A percentile compares a stretch with the other conserved stretches of the same genome.
phyloP scores from a whole-genome alignment of 2,113 vertebrate species.

The Tragelaphus imberbis region DNA sequence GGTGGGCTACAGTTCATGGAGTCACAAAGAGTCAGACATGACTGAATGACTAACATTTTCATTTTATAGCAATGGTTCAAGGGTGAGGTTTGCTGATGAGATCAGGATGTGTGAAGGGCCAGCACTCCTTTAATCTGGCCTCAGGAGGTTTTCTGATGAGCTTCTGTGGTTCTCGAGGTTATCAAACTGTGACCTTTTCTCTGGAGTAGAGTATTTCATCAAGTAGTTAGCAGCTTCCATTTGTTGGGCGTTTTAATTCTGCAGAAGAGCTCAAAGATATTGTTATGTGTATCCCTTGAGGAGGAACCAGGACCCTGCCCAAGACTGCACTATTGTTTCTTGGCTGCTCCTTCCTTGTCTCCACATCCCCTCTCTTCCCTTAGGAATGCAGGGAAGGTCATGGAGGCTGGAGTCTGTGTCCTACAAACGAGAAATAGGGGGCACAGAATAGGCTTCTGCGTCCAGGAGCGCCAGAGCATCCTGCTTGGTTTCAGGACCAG shows the following conservation, averaged over 20 bases:
- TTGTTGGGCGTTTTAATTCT: background rate
- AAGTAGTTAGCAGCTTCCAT: background rate
- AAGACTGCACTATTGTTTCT: background rate
- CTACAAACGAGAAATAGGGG: background rate
- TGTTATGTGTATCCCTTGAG: background rate
- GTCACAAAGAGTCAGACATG: background rate
- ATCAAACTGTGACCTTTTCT: background rate
- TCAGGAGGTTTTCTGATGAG: background rate
- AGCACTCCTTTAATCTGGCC: background rate
- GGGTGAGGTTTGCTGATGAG: background rate
- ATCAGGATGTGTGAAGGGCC: background rate
- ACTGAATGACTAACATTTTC: background rate
- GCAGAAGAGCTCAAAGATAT: background rate
- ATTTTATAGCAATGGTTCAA: background rate
- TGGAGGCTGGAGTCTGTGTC: background rate
- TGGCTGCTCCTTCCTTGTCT: background rate
- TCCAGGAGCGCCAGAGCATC: background rate
- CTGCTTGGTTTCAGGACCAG: background rate
- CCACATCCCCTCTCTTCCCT: background rate
- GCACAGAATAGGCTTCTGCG: background rate
- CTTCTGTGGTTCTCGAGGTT: background rate
- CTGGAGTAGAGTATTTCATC: background rate
- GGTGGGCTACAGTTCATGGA: background rate
- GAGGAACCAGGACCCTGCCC: background rate
- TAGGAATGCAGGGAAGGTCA: background rate